Conservation (phyloP, 2,797 vertebrate genomes). For the Hypotaenidia okinawae region DNA sequence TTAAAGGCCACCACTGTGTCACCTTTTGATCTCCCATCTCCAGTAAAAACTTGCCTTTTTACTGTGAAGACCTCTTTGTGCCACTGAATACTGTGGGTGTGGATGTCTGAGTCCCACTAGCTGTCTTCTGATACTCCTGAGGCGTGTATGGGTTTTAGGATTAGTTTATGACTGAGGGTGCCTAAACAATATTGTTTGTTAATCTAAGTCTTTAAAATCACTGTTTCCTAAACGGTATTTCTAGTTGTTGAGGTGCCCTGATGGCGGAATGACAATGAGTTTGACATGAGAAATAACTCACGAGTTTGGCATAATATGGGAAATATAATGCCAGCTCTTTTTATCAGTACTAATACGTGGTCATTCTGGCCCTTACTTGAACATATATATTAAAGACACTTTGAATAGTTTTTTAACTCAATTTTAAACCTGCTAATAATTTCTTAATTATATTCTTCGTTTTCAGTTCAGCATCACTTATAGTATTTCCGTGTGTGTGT, state of each 20-base stretch:
- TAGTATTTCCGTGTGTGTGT: not conserved
- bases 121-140: not conserved
- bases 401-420: constrained; percentile 61
- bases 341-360: constrained; percentile 51
- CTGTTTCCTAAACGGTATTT: constrained; percentile 3
- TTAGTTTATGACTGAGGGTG: constrained; percentile 37
- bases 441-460: constrained; percentile 57
- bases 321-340: constrained; percentile 35
- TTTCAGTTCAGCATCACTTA: constrained; percentile 45
- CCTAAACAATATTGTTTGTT: constrained; percentile 1
- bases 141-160: not conserved
- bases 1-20: constrained; percentile 9
- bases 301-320: not conserved
- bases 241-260: constrained; percentile 10
- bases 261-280: constrained; percentile 36
- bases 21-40: not conserved
- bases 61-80: not conserved
- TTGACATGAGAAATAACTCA: not conserved
- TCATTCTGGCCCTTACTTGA: constrained; percentile 39
- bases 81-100: not conserved
- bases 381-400: constrained; percentile 53
- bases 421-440: constrained; percentile 55
- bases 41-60: not conserved
- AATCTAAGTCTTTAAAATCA: constrained; percentile 15
- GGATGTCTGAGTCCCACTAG: not conserved